Percentiles rank a stretch among this genome's conserved stretches.
Conservation (phyloP, 2,888 invertebrate species). For the Drosophila affinis region DNA sequence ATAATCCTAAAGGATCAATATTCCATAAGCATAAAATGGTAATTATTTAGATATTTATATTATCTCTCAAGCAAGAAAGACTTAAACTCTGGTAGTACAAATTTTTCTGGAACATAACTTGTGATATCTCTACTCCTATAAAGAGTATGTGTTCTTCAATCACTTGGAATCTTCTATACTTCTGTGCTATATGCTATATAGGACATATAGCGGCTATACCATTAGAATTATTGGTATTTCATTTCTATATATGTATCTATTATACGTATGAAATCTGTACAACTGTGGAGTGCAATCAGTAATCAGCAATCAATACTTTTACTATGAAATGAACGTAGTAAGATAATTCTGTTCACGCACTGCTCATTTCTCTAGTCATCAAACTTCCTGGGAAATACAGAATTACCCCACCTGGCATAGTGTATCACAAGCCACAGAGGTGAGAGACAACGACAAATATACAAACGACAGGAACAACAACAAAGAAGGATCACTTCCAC, state of each 20-base stretch:
- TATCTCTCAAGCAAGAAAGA: too few relatives aligned
- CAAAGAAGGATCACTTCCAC: slow-evolving; percentile 7
- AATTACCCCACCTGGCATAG: slow-evolving; percentile 22
- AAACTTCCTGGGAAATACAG: neutral
- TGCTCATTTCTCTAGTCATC: neutral
- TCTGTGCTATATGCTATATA: too few relatives aligned
- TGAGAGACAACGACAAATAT: slow-evolving; percentile 3
- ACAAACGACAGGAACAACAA: neutral
- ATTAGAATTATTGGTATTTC: neutral
- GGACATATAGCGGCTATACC: too few relatives aligned
- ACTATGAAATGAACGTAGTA: neutral
- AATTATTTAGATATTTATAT: too few relatives aligned
- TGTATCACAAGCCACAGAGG: slow-evolving; percentile 10
- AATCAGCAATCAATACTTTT: neutral
- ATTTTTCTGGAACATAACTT: too few relatives aligned
- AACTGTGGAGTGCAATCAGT: neutral
- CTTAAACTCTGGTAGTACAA: too few relatives aligned
- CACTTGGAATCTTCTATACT: too few relatives aligned
- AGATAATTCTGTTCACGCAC: neutral
- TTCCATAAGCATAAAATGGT: too few relatives aligned
- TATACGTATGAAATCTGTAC: neutral
- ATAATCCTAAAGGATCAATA: too few relatives aligned
- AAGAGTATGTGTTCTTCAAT: too few relatives aligned
- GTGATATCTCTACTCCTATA: too few relatives aligned
- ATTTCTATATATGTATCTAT: neutral